These are phyloP conservation scores for Bujurquina vittata DNA, from an alignment of 2,113 vertebrate species.

Conservation along the genomic window DNA sequence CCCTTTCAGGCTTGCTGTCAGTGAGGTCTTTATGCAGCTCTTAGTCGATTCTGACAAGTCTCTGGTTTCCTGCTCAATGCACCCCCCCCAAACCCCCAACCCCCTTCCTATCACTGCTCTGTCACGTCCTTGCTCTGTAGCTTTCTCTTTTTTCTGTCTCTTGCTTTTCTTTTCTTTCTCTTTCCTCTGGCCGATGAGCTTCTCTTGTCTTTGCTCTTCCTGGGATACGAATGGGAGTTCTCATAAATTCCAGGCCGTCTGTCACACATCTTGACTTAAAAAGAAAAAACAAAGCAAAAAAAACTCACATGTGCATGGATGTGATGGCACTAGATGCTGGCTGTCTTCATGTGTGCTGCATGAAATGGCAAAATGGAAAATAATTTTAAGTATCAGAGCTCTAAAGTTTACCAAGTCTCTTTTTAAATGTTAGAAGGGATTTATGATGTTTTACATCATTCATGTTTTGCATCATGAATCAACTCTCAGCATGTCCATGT, in stretches of 20 bases:
- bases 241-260: constrained; percentile 57
- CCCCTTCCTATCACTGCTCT: constrained; percentile 82
- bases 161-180: neutral
- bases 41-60: constrained; percentile 47
- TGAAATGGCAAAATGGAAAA: constrained; percentile 1
- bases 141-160: constrained; percentile 63
- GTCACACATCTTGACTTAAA: constrained; percentile 50
- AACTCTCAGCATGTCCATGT: constrained; percentile 13
- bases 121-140: constrained; percentile 70
- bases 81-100: neutral
- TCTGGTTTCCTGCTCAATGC: constrained; percentile 59
- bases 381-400: constrained; percentile 19
- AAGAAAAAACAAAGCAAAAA: constrained; percentile 13
- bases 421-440: constrained; percentile 9
- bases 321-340: constrained; percentile 18
- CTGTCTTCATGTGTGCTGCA: constrained; percentile 4
- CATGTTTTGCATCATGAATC: neutral
- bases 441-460: constrained; percentile 4
- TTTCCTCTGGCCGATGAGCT: constrained; percentile 21
- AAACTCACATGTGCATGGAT: constrained; percentile 19
- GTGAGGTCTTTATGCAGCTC: constrained; percentile 72
- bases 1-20: constrained; percentile 71
- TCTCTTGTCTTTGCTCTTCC: constrained; percentile 34
- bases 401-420: constrained; percentile 11
- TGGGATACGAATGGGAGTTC: constrained; percentile 58